Base-by-base conservation (phyloP, 2,888 invertebrate genomes). In the Cantharis rufa region DNA sequence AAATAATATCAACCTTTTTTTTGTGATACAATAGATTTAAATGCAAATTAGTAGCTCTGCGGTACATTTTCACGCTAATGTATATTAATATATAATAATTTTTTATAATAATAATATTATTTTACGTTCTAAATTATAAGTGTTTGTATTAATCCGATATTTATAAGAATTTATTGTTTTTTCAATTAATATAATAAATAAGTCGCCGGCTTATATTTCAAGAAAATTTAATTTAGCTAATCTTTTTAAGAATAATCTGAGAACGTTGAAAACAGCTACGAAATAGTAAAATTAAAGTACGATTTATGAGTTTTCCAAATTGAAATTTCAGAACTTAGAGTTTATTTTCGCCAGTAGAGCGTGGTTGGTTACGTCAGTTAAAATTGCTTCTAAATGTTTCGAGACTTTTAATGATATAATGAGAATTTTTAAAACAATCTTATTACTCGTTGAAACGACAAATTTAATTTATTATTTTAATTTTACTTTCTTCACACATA, bases 201-300 rank as follows among this genome's bases (percentile, higher is more conserved):
- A 80, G 73, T 78, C 62, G 71, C 24, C 76, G 78, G 13, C 78
- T 77, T 79, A 82, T 80, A 83, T 83, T 82, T 81, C 82, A 81
- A 79, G 73, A 78, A 66, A 82, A 83, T 81, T 83, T 84, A 83
- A 83, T 83, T 83, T 83, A 82, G 82, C 82, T 84, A 83, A 84
- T 83, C 83, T 83, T 82, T 79, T 81, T 79, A 81, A 79, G 81
- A 83, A 82, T 79, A 80, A 80, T 82, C 77, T 75, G 78, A 74
- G 79, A 77, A 79, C 79, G 81, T 81, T 80, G 80, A 69, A 66
- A 76, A 70, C 72, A 72, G 72, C 71, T 27, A 63, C 71, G 72
- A 72, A 84, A 84, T 84, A 84, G 84, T 84, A 84, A 84, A 84
- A 84, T 84, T 84, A 84, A 84, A 82, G 82, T 77, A 81, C 84